These are phyloP conservation scores for Lipotes vexillifer DNA, from an alignment of 2,113 vertebrate genomes.

Conservation along the genomic window DNA sequence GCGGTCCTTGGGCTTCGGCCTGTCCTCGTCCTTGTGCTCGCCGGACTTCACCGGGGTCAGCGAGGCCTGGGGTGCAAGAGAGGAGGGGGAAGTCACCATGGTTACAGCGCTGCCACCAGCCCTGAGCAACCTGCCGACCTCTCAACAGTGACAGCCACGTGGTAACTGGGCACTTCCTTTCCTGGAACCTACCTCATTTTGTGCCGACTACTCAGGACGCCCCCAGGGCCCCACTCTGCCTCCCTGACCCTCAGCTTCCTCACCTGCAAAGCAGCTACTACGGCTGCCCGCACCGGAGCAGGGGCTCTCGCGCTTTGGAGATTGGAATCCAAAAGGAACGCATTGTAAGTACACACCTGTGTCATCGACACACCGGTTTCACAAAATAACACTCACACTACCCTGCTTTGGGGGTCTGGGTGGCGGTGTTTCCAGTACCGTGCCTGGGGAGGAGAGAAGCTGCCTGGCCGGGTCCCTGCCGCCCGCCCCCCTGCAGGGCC, in stretches of 20 bases:
- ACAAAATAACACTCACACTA: neutral
- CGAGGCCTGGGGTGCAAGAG: conserved; percentile 82
- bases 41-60: conserved; percentile 93
- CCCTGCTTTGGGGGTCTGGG: neutral
- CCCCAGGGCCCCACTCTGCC: rapidly evolving
- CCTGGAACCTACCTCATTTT: neutral
- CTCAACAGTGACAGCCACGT: neutral
- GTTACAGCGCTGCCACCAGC: rapidly evolving
- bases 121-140: neutral
- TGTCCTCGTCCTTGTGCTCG: conserved; percentile 92
- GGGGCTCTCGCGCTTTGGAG: rapidly evolving
- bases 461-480: conserved; percentile 50
- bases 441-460: neutral
- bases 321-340: too few relatives aligned
- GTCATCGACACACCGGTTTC: rapidly evolving
- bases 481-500: conserved; percentile 81
- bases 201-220: rapidly evolving
- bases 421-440: rapidly evolving
- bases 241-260: neutral
- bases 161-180: neutral
- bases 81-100: neutral
- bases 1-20: conserved; percentile 92
- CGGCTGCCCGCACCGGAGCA: neutral
- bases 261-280: rapidly evolving
- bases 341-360: rapidly evolving